Base-by-base conservation (phyloP, 2,113 vertebrate species). In the Hippocampus guttulatus region DNA sequence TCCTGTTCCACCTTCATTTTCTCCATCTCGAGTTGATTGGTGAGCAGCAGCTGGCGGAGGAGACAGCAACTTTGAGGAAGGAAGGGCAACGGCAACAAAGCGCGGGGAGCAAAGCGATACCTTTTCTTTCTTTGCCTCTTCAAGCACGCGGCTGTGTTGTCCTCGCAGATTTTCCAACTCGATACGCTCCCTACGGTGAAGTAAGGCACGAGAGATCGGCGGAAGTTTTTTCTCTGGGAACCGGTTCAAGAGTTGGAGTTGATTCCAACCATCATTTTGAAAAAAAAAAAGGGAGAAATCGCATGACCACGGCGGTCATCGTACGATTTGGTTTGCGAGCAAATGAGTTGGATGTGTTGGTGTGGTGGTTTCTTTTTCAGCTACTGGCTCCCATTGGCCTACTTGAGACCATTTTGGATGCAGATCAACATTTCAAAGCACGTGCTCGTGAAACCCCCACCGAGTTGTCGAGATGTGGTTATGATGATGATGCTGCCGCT, bases 1-100 rank as follows among this genome's bases (percentile, higher is more conserved):
- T 99, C 98, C 81, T 98, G 96, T 81, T 99, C 98, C 81, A 95
- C 95, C 88, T 96, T 98, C 94, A 98, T 94, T 88, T 94, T 98
- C 85, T 98, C 98, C 95, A 99, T 97, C 91, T 99, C 98, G 77
- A 99, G 85, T 68, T 99, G 98, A 91, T 94, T 97, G 78, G 88
- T 83, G 69, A 99, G 85, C 45, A 97, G 84, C 1, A 88, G 87
- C 97, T 99, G 65, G 54, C 70, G 20, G 21, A 73, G 66, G 21
- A 55, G 63, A 18, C n/a, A 76, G 64, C 27, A 55, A 41, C 1
- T 47, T 12, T 15, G 40, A 74, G 15, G 27, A 27, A 82, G 20
- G 3, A 33, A 45, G 5, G 0, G 40, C 2, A 41, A 38, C 2
- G 70, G 45, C 41, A 70, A 14, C 0, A 57, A 38, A 23, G 14